Evolutionary conservation across 2,113 vertebrate genomes (phyloP).

Genomic region (Eulemur macaco): DNA sequence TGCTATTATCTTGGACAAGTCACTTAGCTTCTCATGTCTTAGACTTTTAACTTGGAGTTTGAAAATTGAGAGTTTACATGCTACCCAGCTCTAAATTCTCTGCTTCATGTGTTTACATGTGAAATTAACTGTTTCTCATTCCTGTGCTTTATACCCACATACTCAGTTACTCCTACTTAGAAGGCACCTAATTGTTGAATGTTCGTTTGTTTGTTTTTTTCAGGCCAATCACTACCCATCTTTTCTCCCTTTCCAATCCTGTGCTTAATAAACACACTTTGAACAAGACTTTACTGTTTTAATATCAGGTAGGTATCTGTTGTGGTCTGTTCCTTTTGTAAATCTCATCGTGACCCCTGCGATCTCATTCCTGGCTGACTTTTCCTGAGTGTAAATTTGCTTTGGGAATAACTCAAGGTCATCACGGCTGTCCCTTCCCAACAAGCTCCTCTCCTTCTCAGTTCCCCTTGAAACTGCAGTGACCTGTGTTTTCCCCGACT

Average conservation of each 20-base stretch:
- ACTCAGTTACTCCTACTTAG: background rate
- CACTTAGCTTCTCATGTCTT: background rate
- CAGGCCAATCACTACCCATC: background rate
- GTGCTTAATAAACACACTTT: background rate
- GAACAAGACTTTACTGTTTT: background rate
- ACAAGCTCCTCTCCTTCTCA: background rate
- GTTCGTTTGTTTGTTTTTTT: background rate
- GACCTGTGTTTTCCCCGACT: background rate
- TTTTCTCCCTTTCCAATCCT: background rate
- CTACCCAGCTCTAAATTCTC: background rate
- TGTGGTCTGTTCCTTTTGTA: background rate
- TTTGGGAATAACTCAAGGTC: background rate
- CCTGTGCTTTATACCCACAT: background rate
- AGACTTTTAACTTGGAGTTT: background rate
- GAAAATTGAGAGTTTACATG: background rate
- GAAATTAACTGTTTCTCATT: background rate
- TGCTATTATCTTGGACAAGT: background rate
- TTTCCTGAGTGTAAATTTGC: background rate
- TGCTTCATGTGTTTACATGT: background rate
- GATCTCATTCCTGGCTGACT: background rate
- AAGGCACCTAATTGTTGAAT: background rate
- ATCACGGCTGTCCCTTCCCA: background rate
- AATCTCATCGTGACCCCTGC: background rate
- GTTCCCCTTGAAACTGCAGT: constrained; percentile 1
- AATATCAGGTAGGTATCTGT: background rate